Conservation (phyloP, 2,113 vertebrate species). For the Grus americana region DNA sequence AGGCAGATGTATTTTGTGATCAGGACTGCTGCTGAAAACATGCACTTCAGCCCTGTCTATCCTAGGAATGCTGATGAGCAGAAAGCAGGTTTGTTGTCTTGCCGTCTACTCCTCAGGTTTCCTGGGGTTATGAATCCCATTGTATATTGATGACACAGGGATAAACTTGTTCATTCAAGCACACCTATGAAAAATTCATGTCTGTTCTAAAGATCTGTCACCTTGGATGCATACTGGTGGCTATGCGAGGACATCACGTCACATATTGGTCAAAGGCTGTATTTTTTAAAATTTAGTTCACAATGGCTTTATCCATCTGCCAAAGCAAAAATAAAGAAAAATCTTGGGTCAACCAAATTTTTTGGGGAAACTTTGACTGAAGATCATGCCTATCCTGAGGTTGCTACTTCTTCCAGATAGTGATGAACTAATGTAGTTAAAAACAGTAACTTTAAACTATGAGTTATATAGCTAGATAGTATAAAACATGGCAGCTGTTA, state of each 20-base stretch:
- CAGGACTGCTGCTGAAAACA: neutral
- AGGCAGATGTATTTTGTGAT: neutral
- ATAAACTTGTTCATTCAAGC: slow-evolving; percentile 27
- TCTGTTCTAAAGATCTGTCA: slow-evolving; percentile 3
- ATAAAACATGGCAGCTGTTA: neutral
- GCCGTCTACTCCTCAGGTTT: neutral
- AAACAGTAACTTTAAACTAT: neutral
- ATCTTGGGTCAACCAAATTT: neutral
- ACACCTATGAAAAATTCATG: slow-evolving; percentile 30
- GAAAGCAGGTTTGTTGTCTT: neutral
- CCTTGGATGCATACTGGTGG: neutral
- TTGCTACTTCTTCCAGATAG: neutral
- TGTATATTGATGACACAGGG: slow-evolving; percentile 34
- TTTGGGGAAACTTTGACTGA: neutral
- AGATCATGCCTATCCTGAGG: neutral
- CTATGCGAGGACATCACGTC: neutral
- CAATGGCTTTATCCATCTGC: neutral
- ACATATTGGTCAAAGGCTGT: neutral
- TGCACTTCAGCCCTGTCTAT: neutral
- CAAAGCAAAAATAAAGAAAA: neutral
- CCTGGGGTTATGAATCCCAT: neutral
- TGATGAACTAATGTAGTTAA: neutral
- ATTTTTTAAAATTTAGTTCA: neutral
- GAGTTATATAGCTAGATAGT: neutral
- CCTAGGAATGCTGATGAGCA: neutral